These are phyloP conservation scores for Rhyacichthys aspro DNA, from an alignment of 2,797 vertebrate species.

Conservation along the genomic window DNA sequence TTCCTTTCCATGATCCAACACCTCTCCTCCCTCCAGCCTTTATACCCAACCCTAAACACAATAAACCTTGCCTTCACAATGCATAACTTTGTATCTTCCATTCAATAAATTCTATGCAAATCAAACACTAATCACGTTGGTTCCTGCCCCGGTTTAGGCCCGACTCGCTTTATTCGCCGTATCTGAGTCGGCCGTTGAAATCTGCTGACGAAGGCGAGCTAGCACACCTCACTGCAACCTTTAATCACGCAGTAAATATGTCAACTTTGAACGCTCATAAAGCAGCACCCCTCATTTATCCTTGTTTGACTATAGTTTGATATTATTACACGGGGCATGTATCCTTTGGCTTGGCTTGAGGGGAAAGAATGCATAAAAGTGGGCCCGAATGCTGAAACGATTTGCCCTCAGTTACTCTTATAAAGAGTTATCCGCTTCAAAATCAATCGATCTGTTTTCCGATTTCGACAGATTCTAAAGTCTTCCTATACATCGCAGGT, in stretches of 20 bases:
- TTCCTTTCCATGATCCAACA: background rate
- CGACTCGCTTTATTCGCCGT: constrained; percentile 26
- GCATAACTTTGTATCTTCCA: constrained; percentile 19
- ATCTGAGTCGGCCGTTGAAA: constrained; percentile 40
- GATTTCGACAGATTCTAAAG: background rate
- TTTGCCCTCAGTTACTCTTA: constrained; percentile 21
- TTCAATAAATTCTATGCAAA: constrained; percentile 27
- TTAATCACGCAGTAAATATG: constrained; percentile 71
- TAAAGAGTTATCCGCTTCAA: background rate
- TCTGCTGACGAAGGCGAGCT: constrained; percentile 41
- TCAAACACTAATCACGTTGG: constrained; percentile 48
- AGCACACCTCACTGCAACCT: constrained; percentile 47
- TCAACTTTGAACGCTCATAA: constrained; percentile 67
- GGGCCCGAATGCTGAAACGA: constrained; percentile 16
- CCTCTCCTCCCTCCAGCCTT: background rate
- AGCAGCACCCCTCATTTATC: constrained; percentile 59
- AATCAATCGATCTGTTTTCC: background rate
- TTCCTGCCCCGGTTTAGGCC: constrained; percentile 52
- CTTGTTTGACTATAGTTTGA: constrained; percentile 17
- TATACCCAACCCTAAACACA: constrained; percentile 2
- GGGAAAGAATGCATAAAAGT: constrained; percentile 45
- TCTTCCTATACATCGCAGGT: background rate
- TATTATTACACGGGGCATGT: constrained; percentile 27
- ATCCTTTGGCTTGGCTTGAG: constrained; percentile 17
- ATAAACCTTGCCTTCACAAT: constrained; percentile 26